A percentile compares a stretch with the other conserved stretches of the same genome.
Evolutionary conservation across 2,113 vertebrate species (phyloP).

Genomic region (human (Homo sapiens)): GRCh38 chr20:2350001-2350500

Average conservation of each 20-base stretch:
- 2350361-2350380: neutral
- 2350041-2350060: neutral
- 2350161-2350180: accelerated
- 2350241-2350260: neutral
- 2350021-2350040: neutral
- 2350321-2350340: neutral
- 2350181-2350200: neutral
- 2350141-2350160: neutral
- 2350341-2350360: neutral
- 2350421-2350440: neutral
- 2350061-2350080: neutral
- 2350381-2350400: neutral
- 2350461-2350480: neutral
- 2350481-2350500: neutral
- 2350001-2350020: neutral
- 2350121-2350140: neutral
- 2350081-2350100: neutral
- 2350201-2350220: neutral
- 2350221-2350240: neutral
- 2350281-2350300: neutral
- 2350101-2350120: neutral
- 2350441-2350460: neutral
- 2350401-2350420: neutral
- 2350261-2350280: neutral
- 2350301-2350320: neutral